phyloP scores from a whole-genome alignment of 2,888 invertebrate genomes.

The Synanthedon myopaeformis region DNA sequence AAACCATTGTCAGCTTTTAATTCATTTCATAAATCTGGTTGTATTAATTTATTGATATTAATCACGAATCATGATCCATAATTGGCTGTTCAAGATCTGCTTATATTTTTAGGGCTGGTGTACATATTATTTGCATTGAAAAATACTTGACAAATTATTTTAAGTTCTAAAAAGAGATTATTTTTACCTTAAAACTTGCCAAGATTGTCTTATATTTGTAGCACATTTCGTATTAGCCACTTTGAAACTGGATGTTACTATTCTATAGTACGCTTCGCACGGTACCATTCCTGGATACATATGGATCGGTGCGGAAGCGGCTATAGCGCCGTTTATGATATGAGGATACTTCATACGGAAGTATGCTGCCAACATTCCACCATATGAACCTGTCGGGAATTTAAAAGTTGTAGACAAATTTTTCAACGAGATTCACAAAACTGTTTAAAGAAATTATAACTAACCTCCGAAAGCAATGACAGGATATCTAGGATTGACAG shows the following conservation, averaged over 20 bases:
- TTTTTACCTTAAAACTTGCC: conserved; percentile 78
- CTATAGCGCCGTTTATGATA: conserved; percentile 86
- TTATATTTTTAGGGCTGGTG: too few relatives aligned
- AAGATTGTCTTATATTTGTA: conserved; percentile 80
- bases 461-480: conserved; percentile 82
- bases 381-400: conserved; percentile 84
- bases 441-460: not conserved
- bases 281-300: conserved; percentile 85
- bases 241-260: conserved; percentile 83
- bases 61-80: too few relatives aligned
- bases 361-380: conserved; percentile 98
- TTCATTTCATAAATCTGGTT: too few relatives aligned
- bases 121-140: too few relatives aligned
- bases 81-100: too few relatives aligned
- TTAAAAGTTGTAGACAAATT: too few relatives aligned
- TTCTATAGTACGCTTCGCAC: conserved; percentile 81
- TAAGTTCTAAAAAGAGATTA: not conserved
- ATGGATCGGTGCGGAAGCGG: conserved; percentile 92
- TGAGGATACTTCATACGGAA: conserved; percentile 96
- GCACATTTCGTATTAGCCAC: conserved; percentile 71
- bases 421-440: not conserved
- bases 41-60: too few relatives aligned
- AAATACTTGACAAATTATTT: too few relatives aligned
- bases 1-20: too few relatives aligned
- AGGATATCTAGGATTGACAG: conserved; percentile 66